Base-by-base conservation (phyloP, 2,888 invertebrate species). In the Agriopis marginaria region DNA sequence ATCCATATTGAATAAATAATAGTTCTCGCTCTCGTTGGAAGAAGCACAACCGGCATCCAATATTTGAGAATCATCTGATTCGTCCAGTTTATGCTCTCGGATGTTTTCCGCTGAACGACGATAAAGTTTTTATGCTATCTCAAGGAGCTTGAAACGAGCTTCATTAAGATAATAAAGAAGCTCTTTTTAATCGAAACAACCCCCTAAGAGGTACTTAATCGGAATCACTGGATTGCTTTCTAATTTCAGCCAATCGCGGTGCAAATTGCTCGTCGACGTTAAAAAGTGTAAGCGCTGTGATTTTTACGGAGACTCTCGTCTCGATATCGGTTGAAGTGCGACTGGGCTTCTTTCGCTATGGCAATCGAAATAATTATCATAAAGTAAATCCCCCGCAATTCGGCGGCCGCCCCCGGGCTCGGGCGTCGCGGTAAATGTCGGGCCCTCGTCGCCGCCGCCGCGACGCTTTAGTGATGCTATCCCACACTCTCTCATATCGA, bases 291-390 rank as follows among this genome's bases (percentile, higher is more conserved):
- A 86, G 81, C 84, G 82, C 83, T 86, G 86, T 88, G 88, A 88
- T 89, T 90, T 90, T 89, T 87, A 88, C 83, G 85, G 84, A 84
- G 80, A 78, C 81, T 72, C 80, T 82, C 82, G 82, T 78, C 83
- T 85, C 82, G 81, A 83, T 87, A 87, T 87, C 83, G 81, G 81
- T 81, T 85, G 81, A 82, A 86, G 86, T 83, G 83, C 86, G 83
- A 82, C 81, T 83, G 74, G 84, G 85, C 85, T 87, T 83, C 88
- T 89, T 89, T 84, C 84, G 86, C 88, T 90, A 89, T 89, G 89
- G 89, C 92, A 91, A 92, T 92, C 91, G 90, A 90, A 92, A 92
- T 92, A 92, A 92, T 92, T 91, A 92, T 91, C 91, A 92, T 92
- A 92, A 92, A 92, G 91, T 90, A 92, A 91, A 92, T 90, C 91